Evolutionary conservation across 2,113 vertebrate species (phyloP).

Genomic region (Eptesicus fuscus): DNA sequence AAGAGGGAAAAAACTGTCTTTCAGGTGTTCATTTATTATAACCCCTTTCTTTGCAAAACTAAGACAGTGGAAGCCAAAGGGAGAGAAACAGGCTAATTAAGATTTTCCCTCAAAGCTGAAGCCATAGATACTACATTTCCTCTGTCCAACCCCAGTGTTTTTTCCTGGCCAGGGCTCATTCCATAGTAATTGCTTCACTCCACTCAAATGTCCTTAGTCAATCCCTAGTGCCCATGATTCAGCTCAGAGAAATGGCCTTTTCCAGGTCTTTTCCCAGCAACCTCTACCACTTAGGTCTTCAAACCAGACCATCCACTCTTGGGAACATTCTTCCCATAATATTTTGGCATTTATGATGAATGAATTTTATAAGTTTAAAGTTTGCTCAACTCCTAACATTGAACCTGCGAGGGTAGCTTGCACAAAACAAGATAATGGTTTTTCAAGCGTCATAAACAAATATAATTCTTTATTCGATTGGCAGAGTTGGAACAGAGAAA

Average conservation of each 20-base stretch:
- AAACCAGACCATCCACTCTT: background rate
- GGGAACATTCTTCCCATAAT: constrained; percentile 49
- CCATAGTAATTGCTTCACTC: constrained; percentile 50
- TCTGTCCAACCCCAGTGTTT: background rate
- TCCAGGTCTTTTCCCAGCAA: constrained; percentile 25
- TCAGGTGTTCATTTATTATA: background rate
- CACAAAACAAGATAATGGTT: background rate
- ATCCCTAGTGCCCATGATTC: constrained; percentile 62
- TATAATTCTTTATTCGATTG: background rate
- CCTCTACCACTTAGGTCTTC: background rate
- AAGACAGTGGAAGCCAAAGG: background rate
- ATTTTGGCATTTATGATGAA: constrained; percentile 49
- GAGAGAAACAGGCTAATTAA: background rate
- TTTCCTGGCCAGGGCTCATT: constrained; percentile 51
- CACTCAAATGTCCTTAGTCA: constrained; percentile 1
- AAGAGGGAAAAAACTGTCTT: background rate
- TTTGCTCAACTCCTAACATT: background rate
- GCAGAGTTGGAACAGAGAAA: background rate
- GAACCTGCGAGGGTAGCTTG: background rate
- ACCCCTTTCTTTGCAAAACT: background rate
- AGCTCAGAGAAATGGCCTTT: constrained; percentile 32
- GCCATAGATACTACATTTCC: background rate
- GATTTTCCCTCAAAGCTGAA: constrained; percentile 12
- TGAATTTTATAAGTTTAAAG: constrained; percentile 37
- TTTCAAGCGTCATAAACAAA: background rate